Conservation (phyloP, 2,113 vertebrate species). For the Trachemys scripta region DNA sequence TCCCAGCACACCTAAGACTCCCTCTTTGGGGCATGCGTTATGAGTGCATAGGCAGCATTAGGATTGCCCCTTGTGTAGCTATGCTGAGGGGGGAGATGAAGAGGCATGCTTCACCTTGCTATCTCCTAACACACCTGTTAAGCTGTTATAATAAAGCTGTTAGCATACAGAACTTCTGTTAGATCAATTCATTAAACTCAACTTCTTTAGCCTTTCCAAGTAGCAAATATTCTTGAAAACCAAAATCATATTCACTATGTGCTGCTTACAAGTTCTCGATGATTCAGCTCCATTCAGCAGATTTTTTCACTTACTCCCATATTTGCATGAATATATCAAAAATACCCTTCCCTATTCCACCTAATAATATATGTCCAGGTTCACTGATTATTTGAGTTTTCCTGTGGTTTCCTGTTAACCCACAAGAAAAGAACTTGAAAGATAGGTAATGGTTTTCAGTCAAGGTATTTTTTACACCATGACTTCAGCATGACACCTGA, state of each 20-base stretch:
- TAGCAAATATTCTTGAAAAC: constrained; percentile 20
- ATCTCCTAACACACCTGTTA: neutral
- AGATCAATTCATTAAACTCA: neutral
- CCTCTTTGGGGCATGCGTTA: neutral
- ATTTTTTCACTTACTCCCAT: constrained; percentile 33
- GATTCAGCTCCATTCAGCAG: constrained; percentile 27
- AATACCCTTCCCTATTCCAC: neutral
- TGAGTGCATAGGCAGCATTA: neutral
- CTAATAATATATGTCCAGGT: constrained; percentile 18
- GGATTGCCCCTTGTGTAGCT: neutral
- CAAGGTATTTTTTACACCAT: neutral
- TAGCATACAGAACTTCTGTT: neutral
- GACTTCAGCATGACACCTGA: neutral
- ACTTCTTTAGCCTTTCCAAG: constrained; percentile 12
- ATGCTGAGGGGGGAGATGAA: neutral
- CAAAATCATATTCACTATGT: neutral
- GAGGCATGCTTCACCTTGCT: neutral
- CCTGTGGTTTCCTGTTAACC: neutral
- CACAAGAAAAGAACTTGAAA: neutral
- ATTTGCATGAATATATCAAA: constrained; percentile 40
- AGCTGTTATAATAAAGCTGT: neutral
- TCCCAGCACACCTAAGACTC: neutral
- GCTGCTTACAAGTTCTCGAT: constrained; percentile 18
- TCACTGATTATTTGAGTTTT: constrained; percentile 38
- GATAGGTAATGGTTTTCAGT: neutral